Percentiles rank a stretch among this genome's conserved stretches.
These are phyloP conservation scores for Drosophila siamana DNA, from an alignment of 2,888 invertebrate species.

Conservation along the genomic window DNA sequence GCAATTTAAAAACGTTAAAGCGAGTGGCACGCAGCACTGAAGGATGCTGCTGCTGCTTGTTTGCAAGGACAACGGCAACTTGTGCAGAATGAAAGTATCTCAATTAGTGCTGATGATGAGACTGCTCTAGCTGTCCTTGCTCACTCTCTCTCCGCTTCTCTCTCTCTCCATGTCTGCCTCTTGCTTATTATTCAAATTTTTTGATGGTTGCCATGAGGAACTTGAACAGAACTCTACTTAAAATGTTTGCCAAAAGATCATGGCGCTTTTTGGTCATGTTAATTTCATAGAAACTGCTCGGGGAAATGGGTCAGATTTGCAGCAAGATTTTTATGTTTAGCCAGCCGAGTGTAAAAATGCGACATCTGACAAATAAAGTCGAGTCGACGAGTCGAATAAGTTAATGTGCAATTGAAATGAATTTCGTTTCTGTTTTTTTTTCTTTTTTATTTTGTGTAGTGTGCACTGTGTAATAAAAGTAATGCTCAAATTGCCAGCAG, in stretches of 20 bases:
- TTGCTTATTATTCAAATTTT: constrained; percentile 26
- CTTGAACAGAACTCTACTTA: constrained; percentile 10
- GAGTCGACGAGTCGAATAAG: constrained; percentile 26
- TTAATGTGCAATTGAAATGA: constrained; percentile 71
- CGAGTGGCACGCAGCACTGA: constrained; percentile 18
- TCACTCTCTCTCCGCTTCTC: too few relatives aligned
- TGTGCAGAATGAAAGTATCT: constrained; percentile 56
- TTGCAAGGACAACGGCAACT: constrained; percentile 35
- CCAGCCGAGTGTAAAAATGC: constrained; percentile 32
- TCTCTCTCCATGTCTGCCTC: background rate
- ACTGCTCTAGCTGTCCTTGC: too few relatives aligned
- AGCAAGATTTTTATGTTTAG: constrained; percentile 38
- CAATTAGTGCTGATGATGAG: constrained; percentile 58
- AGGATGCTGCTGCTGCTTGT: constrained; percentile 32
- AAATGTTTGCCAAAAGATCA: constrained; percentile 10
- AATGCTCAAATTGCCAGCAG: constrained; percentile 64
- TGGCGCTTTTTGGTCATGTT: constrained; percentile 14
- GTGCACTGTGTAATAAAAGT: constrained; percentile 79
- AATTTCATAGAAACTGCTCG: constrained; percentile 22
- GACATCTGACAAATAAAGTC: constrained; percentile 32
- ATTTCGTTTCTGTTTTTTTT: too few relatives aligned
- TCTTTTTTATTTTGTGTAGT: constrained; percentile 42
- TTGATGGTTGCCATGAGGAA: constrained; percentile 20
- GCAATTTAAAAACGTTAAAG: constrained; percentile 53
- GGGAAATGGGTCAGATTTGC: constrained; percentile 36